A percentile compares a stretch with the other conserved stretches of the same genome.
phyloP scores from a whole-genome alignment of 2,888 invertebrate genomes.

The Andricus curvator region DNA sequence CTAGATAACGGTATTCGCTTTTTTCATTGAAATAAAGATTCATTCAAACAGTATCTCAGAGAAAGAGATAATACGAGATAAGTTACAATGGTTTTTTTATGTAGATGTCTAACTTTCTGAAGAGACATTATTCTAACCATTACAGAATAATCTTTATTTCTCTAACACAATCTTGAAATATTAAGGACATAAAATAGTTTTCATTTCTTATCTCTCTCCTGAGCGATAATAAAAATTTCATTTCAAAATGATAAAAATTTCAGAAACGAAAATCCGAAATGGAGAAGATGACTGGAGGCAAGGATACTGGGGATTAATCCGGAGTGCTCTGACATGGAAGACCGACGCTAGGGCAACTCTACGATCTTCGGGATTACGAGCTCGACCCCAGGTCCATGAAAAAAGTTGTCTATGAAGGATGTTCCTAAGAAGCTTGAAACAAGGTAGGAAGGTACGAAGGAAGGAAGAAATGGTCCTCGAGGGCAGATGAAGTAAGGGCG shows the following conservation, averaged over 20 bases:
- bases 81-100: neutral
- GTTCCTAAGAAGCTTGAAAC: constrained; percentile 26
- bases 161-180: too few species aligned
- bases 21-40: too few species aligned
- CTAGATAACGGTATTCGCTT: too few species aligned
- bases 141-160: too few species aligned
- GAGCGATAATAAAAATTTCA: neutral
- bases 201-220: neutral
- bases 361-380: constrained; percentile 10
- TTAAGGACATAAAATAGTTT: too few species aligned
- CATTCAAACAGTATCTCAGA: too few species aligned
- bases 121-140: too few species aligned
- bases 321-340: neutral
- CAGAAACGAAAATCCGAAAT: neutral
- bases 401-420: constrained; percentile 22
- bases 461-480: neutral
- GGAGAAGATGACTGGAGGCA: neutral
- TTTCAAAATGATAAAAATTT: neutral
- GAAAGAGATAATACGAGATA: neutral
- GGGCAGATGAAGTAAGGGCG: constrained; percentile 46
- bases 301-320: neutral
- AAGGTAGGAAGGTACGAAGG: neutral
- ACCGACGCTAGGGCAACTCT: neutral
- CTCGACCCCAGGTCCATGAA: constrained; percentile 5
- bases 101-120: too few species aligned